Conservation (phyloP, 2,113 vertebrate species). For the Empidonax traillii region DNA sequence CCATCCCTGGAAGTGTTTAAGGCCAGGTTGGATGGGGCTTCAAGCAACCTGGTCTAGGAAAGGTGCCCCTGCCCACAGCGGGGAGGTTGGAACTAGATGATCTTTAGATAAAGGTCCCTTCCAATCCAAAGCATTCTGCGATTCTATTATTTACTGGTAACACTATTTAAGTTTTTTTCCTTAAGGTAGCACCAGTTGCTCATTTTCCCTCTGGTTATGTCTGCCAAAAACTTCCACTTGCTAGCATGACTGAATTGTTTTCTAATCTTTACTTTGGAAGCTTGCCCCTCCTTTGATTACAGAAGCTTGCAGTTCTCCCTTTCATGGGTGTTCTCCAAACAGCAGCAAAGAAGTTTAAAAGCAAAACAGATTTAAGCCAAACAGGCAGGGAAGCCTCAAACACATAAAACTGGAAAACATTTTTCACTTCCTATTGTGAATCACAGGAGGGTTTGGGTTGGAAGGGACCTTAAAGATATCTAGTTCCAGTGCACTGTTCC, state of each 20-base stretch:
- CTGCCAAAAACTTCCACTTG: not conserved
- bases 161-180: not conserved
- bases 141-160: not conserved
- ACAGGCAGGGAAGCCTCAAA: not conserved
- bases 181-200: not conserved
- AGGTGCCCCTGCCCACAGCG: not conserved
- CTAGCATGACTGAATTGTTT: not conserved
- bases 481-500: not conserved
- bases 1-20: not conserved
- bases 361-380: not conserved
- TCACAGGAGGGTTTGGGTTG: not conserved
- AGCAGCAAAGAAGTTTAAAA: not conserved
- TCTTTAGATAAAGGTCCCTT: not conserved
- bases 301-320: not conserved
- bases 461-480: not conserved
- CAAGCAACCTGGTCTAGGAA: not conserved
- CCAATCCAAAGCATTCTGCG: not conserved
- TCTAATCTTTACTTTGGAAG: constrained; percentile 7
- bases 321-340: not conserved
- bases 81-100: fast-evolving
- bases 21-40: not conserved
- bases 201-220: fast-evolving
- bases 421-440: not conserved
- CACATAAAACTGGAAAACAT: not conserved
- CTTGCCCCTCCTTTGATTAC: not conserved